phyloP scores from a whole-genome alignment of 2,113 vertebrate species.

The Prunella himalayana region DNA sequence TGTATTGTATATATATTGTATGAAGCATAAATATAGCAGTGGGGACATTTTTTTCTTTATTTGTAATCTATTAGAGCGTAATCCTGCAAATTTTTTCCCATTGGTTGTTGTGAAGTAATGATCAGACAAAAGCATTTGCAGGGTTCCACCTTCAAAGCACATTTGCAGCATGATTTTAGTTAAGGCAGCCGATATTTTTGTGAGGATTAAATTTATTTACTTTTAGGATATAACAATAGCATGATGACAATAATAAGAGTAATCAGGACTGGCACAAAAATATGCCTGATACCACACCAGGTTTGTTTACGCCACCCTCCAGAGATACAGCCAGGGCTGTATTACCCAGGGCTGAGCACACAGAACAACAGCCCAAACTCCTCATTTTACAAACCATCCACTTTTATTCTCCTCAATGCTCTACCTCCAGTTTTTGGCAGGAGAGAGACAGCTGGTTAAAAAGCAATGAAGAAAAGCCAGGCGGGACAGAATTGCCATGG shows the following conservation, averaged over 20 bases:
- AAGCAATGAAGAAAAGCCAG: not conserved
- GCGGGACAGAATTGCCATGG: fast-evolving
- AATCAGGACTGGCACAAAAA: not conserved
- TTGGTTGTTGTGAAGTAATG: not conserved
- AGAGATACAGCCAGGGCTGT: not conserved
- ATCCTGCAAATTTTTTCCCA: not conserved
- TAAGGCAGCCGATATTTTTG: not conserved
- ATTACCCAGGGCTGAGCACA: not conserved
- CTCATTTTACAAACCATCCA: not conserved
- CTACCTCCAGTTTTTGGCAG: not conserved
- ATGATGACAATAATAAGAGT: not conserved
- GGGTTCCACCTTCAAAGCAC: not conserved
- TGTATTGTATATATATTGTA: not conserved
- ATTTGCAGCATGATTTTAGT: not conserved
- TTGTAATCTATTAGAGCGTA: not conserved
- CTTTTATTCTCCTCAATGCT: not conserved
- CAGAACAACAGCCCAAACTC: not conserved
- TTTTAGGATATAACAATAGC: not conserved
- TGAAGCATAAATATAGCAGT: not conserved
- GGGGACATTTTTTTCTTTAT: not conserved
- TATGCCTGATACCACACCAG: not conserved
- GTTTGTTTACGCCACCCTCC: not conserved
- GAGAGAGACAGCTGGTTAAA: not conserved
- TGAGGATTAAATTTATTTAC: not conserved
- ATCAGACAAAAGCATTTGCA: not conserved